These are phyloP conservation scores for Protophormia terraenovae DNA, from an alignment of 2,888 invertebrate species.

Conservation along the genomic window DNA sequence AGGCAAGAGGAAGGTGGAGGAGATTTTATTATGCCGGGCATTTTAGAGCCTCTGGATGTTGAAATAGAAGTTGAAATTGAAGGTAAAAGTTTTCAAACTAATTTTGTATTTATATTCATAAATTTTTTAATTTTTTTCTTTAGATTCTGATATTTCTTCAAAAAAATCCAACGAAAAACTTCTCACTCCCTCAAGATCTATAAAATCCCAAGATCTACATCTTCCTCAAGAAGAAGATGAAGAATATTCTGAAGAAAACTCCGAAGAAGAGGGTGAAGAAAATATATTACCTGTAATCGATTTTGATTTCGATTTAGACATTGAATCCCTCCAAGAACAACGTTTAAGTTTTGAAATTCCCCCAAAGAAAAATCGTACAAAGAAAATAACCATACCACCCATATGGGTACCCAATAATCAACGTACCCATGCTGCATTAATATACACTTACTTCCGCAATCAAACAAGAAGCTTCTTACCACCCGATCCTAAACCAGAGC, in stretches of 20 bases:
- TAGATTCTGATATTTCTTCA: slow-evolving; percentile 70
- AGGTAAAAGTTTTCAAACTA: slow-evolving; percentile 60
- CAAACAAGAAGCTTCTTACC: slow-evolving; percentile 82
- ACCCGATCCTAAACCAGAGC: slow-evolving; percentile 84
- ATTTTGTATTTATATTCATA: neutral
- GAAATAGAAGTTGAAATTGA: slow-evolving; percentile 71
- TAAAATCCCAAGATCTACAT: slow-evolving; percentile 49
- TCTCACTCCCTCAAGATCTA: slow-evolving; percentile 64
- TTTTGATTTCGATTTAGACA: slow-evolving; percentile 30
- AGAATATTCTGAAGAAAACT: slow-evolving; percentile 68
- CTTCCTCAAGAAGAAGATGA: slow-evolving; percentile 72
- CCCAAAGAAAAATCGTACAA: slow-evolving; percentile 69
- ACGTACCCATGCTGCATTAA: slow-evolving; percentile 83
- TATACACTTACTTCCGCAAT: slow-evolving; percentile 82
- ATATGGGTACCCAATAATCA: slow-evolving; percentile 83
- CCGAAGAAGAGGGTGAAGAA: slow-evolving; percentile 73
- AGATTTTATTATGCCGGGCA: slow-evolving; percentile 72
- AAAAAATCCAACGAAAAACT: slow-evolving; percentile 70
- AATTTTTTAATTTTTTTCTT: neutral
- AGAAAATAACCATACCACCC: slow-evolving; percentile 81
- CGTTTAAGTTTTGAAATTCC: too few relatives aligned
- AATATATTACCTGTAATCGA: neutral
- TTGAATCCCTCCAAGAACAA: too few relatives aligned
- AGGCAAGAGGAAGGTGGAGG: slow-evolving; percentile 69
- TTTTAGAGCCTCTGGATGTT: slow-evolving; percentile 74